Evolutionary conservation across 2,797 vertebrate genomes (phyloP).

Genomic region (Pristis pectinata): DNA sequence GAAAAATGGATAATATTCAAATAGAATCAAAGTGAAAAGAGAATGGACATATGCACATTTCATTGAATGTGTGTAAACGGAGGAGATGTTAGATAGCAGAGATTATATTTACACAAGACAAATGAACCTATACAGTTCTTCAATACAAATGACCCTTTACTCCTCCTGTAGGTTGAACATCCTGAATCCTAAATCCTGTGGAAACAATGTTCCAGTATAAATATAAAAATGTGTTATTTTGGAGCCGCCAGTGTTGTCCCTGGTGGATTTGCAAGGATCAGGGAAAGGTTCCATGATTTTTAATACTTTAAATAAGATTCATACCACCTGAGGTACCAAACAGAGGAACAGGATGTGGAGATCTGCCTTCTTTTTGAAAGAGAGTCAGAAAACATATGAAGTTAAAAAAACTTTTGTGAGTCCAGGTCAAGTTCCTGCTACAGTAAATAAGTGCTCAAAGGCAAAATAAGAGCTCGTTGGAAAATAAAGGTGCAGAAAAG

Average conservation of each 20-base stretch:
- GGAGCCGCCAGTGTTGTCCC: not conserved
- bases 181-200: not conserved
- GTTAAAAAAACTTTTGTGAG: no score
- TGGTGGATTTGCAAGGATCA: not conserved
- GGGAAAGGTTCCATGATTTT: not conserved
- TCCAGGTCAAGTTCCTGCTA: not conserved
- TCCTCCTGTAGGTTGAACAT: not conserved
- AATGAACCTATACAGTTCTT: not conserved
- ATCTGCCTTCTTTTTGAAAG: not conserved
- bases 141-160: not conserved
- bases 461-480: not conserved
- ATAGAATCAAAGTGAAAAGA: not conserved
- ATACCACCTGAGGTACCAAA: not conserved
- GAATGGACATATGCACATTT: not conserved
- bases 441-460: not conserved
- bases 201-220: not conserved
- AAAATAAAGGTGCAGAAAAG: no score
- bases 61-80: not conserved
- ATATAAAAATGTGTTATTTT: no score
- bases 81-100: not conserved
- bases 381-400: not conserved
- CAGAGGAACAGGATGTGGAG: not conserved
- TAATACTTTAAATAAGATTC: not conserved
- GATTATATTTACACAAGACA: not conserved
- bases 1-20: not conserved